Percentiles rank a stretch among this genome's conserved stretches.
Conservation (phyloP, 2,888 invertebrate species). For the Argyresthia albistria region DNA sequence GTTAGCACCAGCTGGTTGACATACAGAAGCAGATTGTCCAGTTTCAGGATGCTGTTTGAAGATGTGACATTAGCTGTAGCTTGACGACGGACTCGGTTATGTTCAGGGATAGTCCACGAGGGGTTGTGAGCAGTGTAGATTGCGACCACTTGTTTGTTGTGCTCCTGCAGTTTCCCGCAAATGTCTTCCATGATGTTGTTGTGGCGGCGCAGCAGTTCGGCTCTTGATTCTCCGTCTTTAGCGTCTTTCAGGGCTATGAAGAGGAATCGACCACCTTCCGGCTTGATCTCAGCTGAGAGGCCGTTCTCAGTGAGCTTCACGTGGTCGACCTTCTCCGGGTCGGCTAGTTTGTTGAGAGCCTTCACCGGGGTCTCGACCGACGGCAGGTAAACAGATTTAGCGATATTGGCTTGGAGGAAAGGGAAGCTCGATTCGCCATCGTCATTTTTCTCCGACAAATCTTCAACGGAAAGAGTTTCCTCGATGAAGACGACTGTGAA, state of each 20-base stretch:
- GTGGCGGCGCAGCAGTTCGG: slow-evolving; percentile 72
- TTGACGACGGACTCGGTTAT: slow-evolving; percentile 40
- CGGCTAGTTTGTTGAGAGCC: slow-evolving; percentile 64
- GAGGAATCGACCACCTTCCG: slow-evolving; percentile 58
- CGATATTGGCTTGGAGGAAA: slow-evolving; percentile 40
- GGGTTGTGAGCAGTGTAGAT: slow-evolving; percentile 72
- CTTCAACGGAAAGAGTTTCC: slow-evolving; percentile 71
- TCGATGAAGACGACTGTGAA: slow-evolving; percentile 67
- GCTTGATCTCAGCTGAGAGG: slow-evolving; percentile 36
- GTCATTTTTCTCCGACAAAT: slow-evolving; percentile 62
- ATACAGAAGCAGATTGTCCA: slow-evolving; percentile 34
- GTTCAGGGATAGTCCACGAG: slow-evolving; percentile 49
- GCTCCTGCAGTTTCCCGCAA: slow-evolving; percentile 53
- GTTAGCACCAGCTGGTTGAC: slow-evolving; percentile 17
- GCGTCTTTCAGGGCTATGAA: slow-evolving; percentile 74
- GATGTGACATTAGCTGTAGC: slow-evolving; percentile 9
- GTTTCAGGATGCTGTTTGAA: slow-evolving; percentile 10
- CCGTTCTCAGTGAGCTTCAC: slow-evolving; percentile 50
- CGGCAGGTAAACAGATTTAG: slow-evolving; percentile 67
- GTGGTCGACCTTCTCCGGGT: slow-evolving; percentile 38
- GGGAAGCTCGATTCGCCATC: slow-evolving; percentile 47
- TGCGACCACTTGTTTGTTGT: slow-evolving; percentile 59
- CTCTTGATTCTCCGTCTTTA: slow-evolving; percentile 63
- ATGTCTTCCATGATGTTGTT: slow-evolving; percentile 72
- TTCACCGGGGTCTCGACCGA: slow-evolving; percentile 74